phyloP scores from a whole-genome alignment of 2,113 vertebrate genomes.

The Cebus imitator region DNA sequence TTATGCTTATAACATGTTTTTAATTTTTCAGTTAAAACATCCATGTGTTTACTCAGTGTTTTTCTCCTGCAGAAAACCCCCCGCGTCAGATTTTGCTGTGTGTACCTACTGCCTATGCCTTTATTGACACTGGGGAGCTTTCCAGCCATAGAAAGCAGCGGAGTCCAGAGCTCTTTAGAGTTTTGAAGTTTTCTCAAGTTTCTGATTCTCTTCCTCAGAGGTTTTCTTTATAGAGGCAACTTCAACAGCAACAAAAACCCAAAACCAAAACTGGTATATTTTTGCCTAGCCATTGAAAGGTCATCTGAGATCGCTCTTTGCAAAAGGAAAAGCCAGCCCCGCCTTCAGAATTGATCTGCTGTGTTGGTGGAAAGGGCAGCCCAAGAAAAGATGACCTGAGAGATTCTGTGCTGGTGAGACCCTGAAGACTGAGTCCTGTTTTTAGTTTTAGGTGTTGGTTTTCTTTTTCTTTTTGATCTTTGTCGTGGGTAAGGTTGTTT shows the following conservation, averaged over 20 bases:
- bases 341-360: background rate
- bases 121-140: background rate
- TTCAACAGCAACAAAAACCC: too few relatives aligned
- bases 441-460: background rate
- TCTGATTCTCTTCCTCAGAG: background rate
- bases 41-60: background rate
- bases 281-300: background rate
- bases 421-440: background rate
- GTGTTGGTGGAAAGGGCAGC: background rate
- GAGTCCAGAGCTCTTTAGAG: background rate
- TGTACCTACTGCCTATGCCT: background rate
- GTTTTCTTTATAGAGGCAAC: background rate
- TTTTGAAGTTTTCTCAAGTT: background rate
- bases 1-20: background rate
- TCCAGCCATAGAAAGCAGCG: background rate
- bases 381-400: background rate
- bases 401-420: accelerated
- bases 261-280: background rate
- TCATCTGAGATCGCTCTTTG: background rate
- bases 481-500: background rate
- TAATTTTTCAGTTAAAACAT: background rate
- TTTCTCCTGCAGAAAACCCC: background rate
- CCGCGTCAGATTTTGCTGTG: background rate
- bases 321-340: background rate
- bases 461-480: background rate